These are phyloP conservation scores for Oophaga pumilio DNA, from an alignment of 2,113 vertebrate species.

Conservation along the genomic window DNA sequence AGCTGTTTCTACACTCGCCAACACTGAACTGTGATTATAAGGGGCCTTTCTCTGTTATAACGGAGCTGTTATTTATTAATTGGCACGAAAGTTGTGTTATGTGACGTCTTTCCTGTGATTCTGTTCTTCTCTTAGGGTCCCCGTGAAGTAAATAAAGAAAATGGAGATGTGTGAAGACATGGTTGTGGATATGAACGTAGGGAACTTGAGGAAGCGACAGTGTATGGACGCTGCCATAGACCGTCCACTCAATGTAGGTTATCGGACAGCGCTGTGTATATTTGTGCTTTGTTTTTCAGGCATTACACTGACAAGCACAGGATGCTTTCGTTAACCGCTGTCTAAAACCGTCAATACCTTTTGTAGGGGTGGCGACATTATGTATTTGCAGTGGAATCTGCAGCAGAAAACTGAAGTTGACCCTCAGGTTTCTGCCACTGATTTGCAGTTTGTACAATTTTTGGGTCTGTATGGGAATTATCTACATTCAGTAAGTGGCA, in stretches of 20 bases:
- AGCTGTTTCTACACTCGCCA: background rate
- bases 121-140: background rate
- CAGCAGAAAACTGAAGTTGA: too few relatives aligned
- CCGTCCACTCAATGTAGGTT: slow-evolving; percentile 26
- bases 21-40: background rate
- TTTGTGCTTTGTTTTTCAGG: background rate
- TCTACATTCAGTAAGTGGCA: too few relatives aligned
- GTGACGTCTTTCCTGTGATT: background rate
- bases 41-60: background rate
- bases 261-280: background rate
- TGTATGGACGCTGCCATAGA: slow-evolving; percentile 1
- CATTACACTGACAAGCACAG: too few relatives aligned
- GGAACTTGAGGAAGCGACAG: slow-evolving; percentile 42
- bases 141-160: background rate
- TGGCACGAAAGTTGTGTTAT: background rate
- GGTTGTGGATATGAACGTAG: slow-evolving; percentile 20
- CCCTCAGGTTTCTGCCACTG: too few relatives aligned
- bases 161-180: slow-evolving; percentile 53
- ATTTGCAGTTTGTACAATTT: too few relatives aligned
- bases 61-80: background rate
- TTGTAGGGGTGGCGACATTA: too few relatives aligned
- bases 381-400: too few relatives aligned
- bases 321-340: too few relatives aligned
- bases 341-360: too few relatives aligned
- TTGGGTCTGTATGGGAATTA: too few relatives aligned